These are phyloP conservation scores for Limnephilus lunatus DNA, from an alignment of 2,888 invertebrate species.

Conservation along the genomic window DNA sequence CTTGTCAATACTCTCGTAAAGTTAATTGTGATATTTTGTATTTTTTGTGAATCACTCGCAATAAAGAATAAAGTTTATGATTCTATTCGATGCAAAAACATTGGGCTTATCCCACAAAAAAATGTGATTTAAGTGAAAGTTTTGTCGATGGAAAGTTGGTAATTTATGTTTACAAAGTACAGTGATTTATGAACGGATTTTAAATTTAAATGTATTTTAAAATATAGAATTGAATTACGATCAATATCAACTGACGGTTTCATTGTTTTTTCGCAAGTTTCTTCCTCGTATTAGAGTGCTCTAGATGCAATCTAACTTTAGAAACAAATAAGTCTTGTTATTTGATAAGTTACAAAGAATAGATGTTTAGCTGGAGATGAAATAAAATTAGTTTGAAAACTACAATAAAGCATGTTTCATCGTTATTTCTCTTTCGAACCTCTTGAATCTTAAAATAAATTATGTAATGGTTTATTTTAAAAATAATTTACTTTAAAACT, in stretches of 20 bases:
- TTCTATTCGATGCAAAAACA: not conserved
- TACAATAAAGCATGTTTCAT: not conserved
- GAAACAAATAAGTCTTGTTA: not conserved
- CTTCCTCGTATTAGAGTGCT: not conserved
- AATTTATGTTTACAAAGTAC: not conserved
- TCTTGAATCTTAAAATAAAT: too few relatives aligned
- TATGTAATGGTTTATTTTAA: too few relatives aligned
- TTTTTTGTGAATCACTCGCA: not conserved
- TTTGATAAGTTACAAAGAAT: not conserved
- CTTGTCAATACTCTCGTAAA: not conserved
- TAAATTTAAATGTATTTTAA: not conserved
- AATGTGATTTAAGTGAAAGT: not conserved
- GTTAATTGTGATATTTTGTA: not conserved
- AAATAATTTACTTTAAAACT: too few relatives aligned
- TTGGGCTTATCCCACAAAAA: not conserved
- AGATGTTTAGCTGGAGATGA: not conserved
- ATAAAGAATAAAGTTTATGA: not conserved
- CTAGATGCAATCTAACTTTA: not conserved
- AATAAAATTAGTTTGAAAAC: not conserved
- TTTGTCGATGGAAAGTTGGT: not conserved
- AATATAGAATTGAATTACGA: not conserved
- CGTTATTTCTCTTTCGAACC: not conserved
- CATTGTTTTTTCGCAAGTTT: not conserved
- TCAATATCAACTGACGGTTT: not conserved
- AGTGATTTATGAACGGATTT: not conserved